Percentiles rank a stretch among this genome's conserved stretches.
These are phyloP conservation scores for Emydura subglobosa DNA, from an alignment of 2,113 vertebrate species.

Conservation along the genomic window DNA sequence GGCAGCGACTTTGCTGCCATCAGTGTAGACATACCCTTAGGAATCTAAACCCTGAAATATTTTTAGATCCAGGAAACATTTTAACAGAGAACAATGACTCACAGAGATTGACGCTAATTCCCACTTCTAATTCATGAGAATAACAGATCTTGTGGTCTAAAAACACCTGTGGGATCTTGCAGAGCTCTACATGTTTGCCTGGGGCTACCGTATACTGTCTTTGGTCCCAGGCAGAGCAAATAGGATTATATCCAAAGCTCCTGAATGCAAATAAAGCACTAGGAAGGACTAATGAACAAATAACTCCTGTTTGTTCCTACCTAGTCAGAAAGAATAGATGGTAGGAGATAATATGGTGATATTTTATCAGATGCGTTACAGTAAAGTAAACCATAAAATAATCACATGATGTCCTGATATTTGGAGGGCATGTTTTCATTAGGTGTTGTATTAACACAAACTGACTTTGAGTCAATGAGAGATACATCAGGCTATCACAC, in stretches of 20 bases:
- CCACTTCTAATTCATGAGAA: not conserved
- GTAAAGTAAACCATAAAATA: not conserved
- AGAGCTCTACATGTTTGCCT: not conserved
- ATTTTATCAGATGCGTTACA: not conserved
- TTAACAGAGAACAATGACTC: not conserved
- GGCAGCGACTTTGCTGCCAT: no score
- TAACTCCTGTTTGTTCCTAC: not conserved
- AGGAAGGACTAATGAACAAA: not conserved
- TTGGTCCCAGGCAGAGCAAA: not conserved
- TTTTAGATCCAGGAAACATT: not conserved
- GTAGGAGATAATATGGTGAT: not conserved
- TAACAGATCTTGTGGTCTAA: not conserved
- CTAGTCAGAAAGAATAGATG: not conserved
- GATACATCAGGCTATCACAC: not conserved
- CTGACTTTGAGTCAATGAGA: not conserved
- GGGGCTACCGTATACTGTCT: rapidly evolving
- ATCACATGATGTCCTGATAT: not conserved
- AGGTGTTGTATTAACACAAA: not conserved
- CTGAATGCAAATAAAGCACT: not conserved
- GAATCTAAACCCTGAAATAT: not conserved
- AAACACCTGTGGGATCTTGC: not conserved
- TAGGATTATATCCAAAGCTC: not conserved
- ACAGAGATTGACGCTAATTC: not conserved
- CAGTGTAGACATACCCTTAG: no score
- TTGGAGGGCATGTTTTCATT: not conserved